Percentiles rank a stretch among this genome's conserved stretches.
Conservation (phyloP, 2,888 invertebrate genomes). For the Aproaerema taeniolella region DNA sequence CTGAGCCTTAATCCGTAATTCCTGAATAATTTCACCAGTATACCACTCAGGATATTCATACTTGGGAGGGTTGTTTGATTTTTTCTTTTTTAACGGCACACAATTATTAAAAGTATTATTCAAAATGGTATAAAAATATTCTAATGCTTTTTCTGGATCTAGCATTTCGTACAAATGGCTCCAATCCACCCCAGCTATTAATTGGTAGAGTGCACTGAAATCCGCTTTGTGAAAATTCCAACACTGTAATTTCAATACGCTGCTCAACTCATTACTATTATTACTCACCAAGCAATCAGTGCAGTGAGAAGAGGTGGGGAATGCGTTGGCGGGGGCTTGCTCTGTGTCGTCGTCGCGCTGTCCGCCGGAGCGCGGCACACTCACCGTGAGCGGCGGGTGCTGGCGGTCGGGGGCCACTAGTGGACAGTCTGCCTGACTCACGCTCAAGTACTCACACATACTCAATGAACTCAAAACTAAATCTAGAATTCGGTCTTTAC, state of each 20-base stretch:
- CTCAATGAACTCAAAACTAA: neutral
- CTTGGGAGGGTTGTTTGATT: too few species aligned
- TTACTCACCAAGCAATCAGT: too few species aligned
- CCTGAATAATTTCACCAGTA: neutral
- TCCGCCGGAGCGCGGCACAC: too few species aligned
- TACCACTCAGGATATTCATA: constrained; percentile 3
- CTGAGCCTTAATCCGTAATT: neutral
- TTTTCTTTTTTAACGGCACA: neutral
- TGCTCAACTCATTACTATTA: too few species aligned
- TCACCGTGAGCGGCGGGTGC: neutral
- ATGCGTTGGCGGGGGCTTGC: too few species aligned
- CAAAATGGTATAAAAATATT: neutral
- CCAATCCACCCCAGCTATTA: neutral
- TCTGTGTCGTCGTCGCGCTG: too few species aligned
- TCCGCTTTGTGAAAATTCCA: constrained; percentile 2
- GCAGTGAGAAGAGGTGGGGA: too few species aligned
- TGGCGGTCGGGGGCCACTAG: neutral
- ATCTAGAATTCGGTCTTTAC: neutral
- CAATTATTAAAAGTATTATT: neutral
- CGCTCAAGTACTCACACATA: neutral
- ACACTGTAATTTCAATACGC: too few species aligned
- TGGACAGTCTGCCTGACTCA: neutral
- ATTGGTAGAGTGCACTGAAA: neutral
- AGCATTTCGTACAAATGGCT: neutral
- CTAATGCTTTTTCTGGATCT: neutral